Conservation (phyloP, 2,888 invertebrate genomes). For the Proisotoma minuta region DNA sequence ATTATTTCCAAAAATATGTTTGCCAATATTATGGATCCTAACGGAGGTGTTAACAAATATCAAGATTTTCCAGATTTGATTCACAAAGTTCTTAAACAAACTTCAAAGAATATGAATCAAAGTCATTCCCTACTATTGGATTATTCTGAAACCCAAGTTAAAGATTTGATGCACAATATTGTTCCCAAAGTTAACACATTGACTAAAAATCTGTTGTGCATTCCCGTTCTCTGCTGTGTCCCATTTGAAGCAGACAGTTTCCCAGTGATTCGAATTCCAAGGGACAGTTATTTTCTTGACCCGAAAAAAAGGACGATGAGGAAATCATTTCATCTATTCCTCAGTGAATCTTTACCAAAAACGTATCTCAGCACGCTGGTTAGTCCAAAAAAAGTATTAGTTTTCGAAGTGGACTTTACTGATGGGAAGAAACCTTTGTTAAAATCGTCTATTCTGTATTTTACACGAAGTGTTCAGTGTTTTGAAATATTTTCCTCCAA, state of each 20-base stretch:
- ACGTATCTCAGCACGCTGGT: conserved; percentile 15
- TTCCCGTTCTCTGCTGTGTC: conserved; percentile 37
- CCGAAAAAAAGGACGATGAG: neutral
- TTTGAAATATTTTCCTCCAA: conserved; percentile 34
- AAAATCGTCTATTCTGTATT: conserved; percentile 25
- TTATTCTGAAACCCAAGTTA: conserved; percentile 24
- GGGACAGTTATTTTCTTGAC: conserved; percentile 14
- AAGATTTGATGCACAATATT: conserved; percentile 30
- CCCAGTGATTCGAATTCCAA: conserved; percentile 27
- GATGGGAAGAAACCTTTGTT: conserved; percentile 15
- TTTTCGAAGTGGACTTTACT: conserved; percentile 31
- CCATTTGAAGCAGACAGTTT: conserved; percentile 28
- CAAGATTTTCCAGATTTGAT: conserved; percentile 28
- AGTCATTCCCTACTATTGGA: conserved; percentile 34
- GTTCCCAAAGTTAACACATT: conserved; percentile 31
- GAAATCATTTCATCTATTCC: conserved; percentile 10
- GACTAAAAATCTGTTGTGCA: conserved; percentile 31
- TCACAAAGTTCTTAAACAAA: conserved; percentile 14
- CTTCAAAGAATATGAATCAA: neutral
- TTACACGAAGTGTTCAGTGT: conserved; percentile 25
- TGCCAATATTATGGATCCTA: neutral
- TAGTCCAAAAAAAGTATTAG: conserved; percentile 13
- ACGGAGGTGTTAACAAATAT: neutral
- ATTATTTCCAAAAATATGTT: neutral
- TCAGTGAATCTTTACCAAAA: conserved; percentile 5